A percentile compares a stretch with the other conserved stretches of the same genome.
Conservation (phyloP, 2,888 invertebrate species). For the Blomia tropicalis region DNA sequence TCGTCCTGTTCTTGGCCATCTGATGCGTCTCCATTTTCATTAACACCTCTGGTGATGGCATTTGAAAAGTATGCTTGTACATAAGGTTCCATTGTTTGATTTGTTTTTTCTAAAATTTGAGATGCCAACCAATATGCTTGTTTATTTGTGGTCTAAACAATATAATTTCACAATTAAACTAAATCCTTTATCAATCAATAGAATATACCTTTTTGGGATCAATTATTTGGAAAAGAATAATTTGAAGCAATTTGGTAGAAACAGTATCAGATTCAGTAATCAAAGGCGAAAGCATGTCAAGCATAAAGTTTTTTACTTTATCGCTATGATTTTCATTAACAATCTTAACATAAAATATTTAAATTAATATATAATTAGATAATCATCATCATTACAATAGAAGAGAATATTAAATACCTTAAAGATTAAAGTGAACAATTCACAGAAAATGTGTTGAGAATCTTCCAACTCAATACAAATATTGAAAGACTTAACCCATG, state of each 20-base stretch:
- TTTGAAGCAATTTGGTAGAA: slow-evolving; percentile 79
- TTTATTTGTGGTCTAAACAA: slow-evolving; percentile 28
- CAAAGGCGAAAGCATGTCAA: slow-evolving; percentile 82
- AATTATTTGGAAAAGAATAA: slow-evolving; percentile 79
- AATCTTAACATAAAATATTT: slow-evolving; percentile 24
- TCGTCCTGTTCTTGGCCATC: slow-evolving; percentile 44
- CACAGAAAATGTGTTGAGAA: slow-evolving; percentile 88
- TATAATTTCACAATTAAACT: background rate
- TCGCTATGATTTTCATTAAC: slow-evolving; percentile 79
- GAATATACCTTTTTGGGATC: slow-evolving; percentile 50
- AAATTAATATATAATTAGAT: slow-evolving; percentile 11
- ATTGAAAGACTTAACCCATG: slow-evolving; percentile 93
- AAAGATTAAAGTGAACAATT: slow-evolving; percentile 80
- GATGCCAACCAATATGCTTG: slow-evolving; percentile 49
- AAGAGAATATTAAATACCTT: slow-evolving; percentile 34
- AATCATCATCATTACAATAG: background rate
- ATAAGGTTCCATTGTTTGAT: slow-evolving; percentile 78
- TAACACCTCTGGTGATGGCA: slow-evolving; percentile 34
- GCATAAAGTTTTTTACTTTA: slow-evolving; percentile 89
- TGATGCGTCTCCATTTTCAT: slow-evolving; percentile 25
- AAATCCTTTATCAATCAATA: background rate
- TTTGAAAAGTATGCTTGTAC: slow-evolving; percentile 73
- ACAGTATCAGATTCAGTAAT: slow-evolving; percentile 90
- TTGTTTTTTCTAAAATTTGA: slow-evolving; percentile 76
- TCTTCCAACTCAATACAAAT: slow-evolving; percentile 97